Evolutionary conservation across 2,888 invertebrate species (phyloP).

Genomic region (Pristionchus arcanus): DNA sequence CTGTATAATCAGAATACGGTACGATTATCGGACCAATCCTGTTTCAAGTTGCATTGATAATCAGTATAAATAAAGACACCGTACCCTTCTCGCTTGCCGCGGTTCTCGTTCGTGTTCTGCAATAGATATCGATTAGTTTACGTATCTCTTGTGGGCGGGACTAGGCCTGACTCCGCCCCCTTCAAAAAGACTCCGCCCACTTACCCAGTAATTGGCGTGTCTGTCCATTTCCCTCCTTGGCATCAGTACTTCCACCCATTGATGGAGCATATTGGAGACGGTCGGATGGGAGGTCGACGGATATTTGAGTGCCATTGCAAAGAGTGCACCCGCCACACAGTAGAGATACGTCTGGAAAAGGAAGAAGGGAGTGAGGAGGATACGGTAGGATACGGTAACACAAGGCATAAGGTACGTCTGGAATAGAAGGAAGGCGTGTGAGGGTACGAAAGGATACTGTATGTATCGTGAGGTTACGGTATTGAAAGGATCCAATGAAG

Average conservation of each 20-base stretch:
- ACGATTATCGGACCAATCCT: no score
- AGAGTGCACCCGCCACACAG: slow-evolving; percentile 94
- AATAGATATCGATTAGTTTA: background rate
- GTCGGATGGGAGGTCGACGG: slow-evolving; percentile 88
- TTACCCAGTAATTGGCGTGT: slow-evolving; percentile 13
- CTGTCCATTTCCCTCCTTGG: slow-evolving; percentile 22
- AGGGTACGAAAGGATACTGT: no score
- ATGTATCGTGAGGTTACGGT: no score
- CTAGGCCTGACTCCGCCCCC: background rate
- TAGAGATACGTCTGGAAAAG: slow-evolving; percentile 89
- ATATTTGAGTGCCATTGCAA: slow-evolving; percentile 93
- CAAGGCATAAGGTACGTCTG: background rate
- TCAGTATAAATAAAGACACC: background rate
- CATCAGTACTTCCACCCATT: slow-evolving; percentile 36
- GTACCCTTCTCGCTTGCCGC: slow-evolving; percentile 40
- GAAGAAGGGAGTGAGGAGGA: background rate
- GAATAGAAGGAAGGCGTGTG: no score
- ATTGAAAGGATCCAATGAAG: no score
- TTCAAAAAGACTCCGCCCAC: background rate
- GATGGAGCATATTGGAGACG: background rate
- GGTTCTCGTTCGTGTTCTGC: background rate
- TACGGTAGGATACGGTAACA: background rate
- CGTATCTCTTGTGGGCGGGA: no score
- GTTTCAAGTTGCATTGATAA: background rate
- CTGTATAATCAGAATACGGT: no score